Conservation (phyloP, 1,140 invertebrate species). For the Eupristina koningsbergeri region DNA sequence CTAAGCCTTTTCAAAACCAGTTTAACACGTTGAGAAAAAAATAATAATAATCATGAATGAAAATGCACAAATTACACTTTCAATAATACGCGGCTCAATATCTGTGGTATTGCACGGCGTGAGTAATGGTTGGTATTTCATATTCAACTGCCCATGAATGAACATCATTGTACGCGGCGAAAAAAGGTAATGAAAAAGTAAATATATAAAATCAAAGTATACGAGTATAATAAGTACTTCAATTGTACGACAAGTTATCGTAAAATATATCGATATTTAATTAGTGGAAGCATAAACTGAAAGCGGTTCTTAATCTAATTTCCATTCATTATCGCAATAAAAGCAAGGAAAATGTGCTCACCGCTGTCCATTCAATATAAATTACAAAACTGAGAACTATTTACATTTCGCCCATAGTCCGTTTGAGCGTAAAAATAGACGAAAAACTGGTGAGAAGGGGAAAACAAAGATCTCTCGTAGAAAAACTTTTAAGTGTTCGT, state of each 20-base stretch:
- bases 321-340: constrained; percentile 3
- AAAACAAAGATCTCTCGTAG: no score
- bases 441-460: no score
- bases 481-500: no score
- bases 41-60: neutral
- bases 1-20: neutral
- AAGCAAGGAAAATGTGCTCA: neutral
- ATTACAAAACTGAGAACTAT: neutral
- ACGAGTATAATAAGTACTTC: neutral
- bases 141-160: constrained; percentile 23
- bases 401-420: neutral
- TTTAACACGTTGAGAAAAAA: neutral
- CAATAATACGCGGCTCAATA: neutral
- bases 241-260: neutral
- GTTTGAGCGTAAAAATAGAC: neutral
- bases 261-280: neutral
- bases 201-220: neutral
- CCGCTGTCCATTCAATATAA: neutral
- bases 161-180: constrained; percentile 12
- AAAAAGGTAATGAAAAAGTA: neutral
- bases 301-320: neutral
- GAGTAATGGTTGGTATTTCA: constrained; percentile 7
- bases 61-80: neutral
- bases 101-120: neutral
- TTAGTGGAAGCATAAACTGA: neutral